Evolutionary conservation across 2,797 vertebrate genomes (phyloP).

Genomic region (Rhinoraja longicauda): DNA sequence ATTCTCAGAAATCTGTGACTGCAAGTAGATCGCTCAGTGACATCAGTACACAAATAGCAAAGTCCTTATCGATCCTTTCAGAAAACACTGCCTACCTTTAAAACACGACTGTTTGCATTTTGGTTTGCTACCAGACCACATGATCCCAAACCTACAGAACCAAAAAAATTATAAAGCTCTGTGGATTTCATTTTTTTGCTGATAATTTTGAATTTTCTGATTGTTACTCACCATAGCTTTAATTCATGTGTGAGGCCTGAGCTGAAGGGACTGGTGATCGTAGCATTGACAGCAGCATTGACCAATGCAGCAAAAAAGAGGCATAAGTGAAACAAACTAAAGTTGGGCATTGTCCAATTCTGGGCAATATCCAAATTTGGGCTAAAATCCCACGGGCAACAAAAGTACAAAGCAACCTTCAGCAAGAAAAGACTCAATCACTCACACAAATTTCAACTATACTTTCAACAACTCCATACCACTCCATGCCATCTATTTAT

Average conservation of each 20-base stretch:
- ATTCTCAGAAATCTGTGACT: neutral
- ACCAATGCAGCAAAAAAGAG: neutral
- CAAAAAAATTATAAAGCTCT: neutral
- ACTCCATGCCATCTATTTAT: too few relatives aligned
- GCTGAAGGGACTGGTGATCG: neutral
- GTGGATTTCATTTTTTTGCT: neutral
- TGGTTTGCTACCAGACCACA: neutral
- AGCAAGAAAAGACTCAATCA: neutral
- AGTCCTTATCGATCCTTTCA: neutral
- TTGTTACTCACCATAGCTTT: neutral
- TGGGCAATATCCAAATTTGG: neutral
- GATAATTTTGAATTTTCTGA: neutral
- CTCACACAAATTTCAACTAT: neutral
- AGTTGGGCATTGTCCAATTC: neutral
- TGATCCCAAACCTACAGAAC: neutral
- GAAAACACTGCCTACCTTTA: neutral
- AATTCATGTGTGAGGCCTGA: neutral
- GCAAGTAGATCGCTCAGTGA: neutral
- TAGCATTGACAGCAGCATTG: neutral
- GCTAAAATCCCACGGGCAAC: neutral
- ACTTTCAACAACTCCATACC: neutral
- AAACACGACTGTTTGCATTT: neutral
- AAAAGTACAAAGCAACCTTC: neutral
- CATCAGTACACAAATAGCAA: neutral
- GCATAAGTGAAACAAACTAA: neutral